Evolutionary conservation across 2,888 invertebrate species (phyloP).

Genomic region (Pterostichus niger): DNA sequence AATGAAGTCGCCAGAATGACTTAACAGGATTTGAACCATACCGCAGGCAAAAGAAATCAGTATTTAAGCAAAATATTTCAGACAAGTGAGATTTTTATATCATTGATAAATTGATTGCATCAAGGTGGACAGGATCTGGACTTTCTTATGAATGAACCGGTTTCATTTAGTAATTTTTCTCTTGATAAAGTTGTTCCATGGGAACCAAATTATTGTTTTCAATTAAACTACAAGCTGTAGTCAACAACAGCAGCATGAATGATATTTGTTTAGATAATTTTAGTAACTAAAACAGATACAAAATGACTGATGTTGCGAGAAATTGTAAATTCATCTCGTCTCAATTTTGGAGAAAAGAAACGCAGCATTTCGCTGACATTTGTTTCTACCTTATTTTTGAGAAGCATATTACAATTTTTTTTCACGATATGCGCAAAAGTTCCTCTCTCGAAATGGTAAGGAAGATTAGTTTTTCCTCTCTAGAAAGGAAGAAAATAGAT

Average conservation of each 20-base stretch:
- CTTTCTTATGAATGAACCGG: constrained; percentile 47
- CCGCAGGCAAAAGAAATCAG: constrained; percentile 28
- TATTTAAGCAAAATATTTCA: constrained; percentile 16
- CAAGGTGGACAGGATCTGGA: constrained; percentile 37
- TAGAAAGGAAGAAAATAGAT: too few species aligned
- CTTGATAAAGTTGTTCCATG: constrained; percentile 31
- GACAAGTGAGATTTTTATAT: constrained; percentile 28
- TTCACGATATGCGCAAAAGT: too few species aligned
- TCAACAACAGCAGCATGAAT: neutral
- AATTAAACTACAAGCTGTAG: constrained; percentile 3
- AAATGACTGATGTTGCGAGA: too few species aligned
- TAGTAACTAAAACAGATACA: neutral
- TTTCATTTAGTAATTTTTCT: constrained; percentile 37
- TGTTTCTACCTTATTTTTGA: too few species aligned
- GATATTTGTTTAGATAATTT: neutral
- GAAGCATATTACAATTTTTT: too few species aligned
- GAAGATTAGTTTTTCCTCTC: too few species aligned
- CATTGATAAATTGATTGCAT: constrained; percentile 43
- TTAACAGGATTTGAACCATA: constrained; percentile 36
- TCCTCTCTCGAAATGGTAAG: too few species aligned
- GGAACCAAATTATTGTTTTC: constrained; percentile 46
- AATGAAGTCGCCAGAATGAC: constrained; percentile 41
- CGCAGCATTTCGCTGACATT: too few species aligned
- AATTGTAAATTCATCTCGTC: too few species aligned
- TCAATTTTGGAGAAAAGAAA: too few species aligned